A percentile compares a stretch with the other conserved stretches of the same genome.
Conservation (phyloP, 2,888 invertebrate genomes). For the Ectropis crepuscularia region DNA sequence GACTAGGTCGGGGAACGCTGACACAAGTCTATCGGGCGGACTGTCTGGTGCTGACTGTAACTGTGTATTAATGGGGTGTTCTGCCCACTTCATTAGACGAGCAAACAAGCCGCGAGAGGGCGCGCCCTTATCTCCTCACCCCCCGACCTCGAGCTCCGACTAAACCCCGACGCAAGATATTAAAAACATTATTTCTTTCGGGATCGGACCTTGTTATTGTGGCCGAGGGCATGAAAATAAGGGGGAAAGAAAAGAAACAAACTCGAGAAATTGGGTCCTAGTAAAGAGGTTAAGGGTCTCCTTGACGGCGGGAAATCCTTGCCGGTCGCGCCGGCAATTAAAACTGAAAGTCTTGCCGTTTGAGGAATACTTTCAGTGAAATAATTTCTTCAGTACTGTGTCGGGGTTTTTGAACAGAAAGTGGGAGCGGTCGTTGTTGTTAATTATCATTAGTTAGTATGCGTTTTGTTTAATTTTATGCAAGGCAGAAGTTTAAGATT, state of each 20-base stretch:
- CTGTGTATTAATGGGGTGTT: conserved; percentile 71
- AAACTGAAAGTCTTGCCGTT: conserved; percentile 32
- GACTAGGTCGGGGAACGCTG: conserved; percentile 40
- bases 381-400: conserved; percentile 29
- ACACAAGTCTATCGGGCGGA: conserved; percentile 49
- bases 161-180: conserved; percentile 49
- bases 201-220: conserved; percentile 51
- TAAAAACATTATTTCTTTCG: conserved; percentile 48
- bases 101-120: conserved; percentile 73
- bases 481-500: background rate
- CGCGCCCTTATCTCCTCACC: conserved; percentile 68
- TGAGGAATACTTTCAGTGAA: conserved; percentile 28
- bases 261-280: conserved; percentile 45
- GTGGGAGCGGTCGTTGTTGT: conserved; percentile 19
- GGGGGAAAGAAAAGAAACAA: conserved; percentile 45
- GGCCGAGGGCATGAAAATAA: conserved; percentile 49
- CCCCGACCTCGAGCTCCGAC: conserved; percentile 57
- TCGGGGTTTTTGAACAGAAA: conserved; percentile 21
- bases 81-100: conserved; percentile 79
- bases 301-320: conserved; percentile 38
- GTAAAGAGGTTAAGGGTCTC: conserved; percentile 45
- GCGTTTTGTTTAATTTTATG: conserved; percentile 21
- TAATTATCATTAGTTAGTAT: conserved; percentile 28
- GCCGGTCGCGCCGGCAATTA: conserved; percentile 37
- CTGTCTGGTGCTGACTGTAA: conserved; percentile 60